phyloP scores from a whole-genome alignment of 2,113 vertebrate genomes.

The Coreoperca whiteheadi region DNA sequence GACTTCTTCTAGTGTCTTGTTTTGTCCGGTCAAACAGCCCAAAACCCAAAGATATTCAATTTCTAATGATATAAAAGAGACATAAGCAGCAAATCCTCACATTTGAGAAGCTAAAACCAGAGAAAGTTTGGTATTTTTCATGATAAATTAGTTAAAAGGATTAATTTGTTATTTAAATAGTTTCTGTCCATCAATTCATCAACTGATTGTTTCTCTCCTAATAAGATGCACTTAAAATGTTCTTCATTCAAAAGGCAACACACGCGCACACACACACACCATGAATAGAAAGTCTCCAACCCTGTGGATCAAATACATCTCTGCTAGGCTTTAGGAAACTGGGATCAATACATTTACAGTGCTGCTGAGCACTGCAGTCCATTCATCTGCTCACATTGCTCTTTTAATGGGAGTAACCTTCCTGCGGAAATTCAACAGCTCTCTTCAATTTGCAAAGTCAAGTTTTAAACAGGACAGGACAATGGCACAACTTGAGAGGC shows the following conservation, averaged over 20 bases:
- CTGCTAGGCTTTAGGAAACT: constrained; percentile 69
- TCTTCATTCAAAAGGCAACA: constrained; percentile 31
- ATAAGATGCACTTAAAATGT: constrained; percentile 43
- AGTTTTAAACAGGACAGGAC: constrained; percentile 47
- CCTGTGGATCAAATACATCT: constrained; percentile 71
- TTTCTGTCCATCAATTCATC: constrained; percentile 16
- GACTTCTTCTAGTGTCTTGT: background rate
- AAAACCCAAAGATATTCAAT: background rate
- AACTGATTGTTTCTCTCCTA: constrained; percentile 36
- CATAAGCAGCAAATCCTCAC: constrained; percentile 13
- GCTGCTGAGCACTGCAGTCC: constrained; percentile 74
- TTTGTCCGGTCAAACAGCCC: background rate
- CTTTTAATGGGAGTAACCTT: constrained; percentile 69
- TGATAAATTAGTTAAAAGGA: constrained; percentile 6
- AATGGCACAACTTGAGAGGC: constrained; percentile 36
- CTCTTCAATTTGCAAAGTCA: constrained; percentile 64
- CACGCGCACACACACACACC: constrained; percentile 27
- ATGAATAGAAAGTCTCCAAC: constrained; percentile 56
- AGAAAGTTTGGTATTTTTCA: background rate
- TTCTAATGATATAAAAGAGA: background rate
- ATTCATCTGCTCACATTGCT: constrained; percentile 76
- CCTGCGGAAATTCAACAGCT: constrained; percentile 64
- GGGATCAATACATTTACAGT: constrained; percentile 80
- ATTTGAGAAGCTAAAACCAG: background rate
- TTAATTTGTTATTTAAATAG: background rate